These are phyloP conservation scores for Peromyscus nudipes DNA, from an alignment of 2,797 vertebrate genomes.

Conservation along the genomic window DNA sequence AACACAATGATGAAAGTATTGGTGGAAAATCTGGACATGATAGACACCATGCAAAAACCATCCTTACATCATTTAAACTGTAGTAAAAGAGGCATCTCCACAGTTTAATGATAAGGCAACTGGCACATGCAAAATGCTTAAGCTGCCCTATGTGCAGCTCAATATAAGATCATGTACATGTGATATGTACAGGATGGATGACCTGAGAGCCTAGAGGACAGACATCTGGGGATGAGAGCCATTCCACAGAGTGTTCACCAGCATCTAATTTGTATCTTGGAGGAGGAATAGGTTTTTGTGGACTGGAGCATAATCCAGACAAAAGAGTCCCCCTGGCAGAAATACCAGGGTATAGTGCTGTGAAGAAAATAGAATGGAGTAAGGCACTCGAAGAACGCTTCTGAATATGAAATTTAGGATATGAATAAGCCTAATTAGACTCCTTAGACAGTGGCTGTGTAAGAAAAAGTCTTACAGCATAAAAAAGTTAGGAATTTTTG, in stretches of 20 bases:
- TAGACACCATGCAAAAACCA: background rate
- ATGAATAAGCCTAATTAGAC: background rate
- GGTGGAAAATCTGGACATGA: background rate
- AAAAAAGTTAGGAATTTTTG: background rate
- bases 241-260: background rate
- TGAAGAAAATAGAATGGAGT: background rate
- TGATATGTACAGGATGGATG: background rate
- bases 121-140: background rate
- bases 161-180: background rate
- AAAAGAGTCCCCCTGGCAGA: background rate
- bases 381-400: background rate
- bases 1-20: background rate
- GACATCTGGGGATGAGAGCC: background rate
- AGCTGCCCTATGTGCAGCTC: background rate
- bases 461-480: background rate
- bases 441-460: background rate
- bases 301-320: background rate
- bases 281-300: background rate
- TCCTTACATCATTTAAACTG: conserved; percentile 3
- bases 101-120: background rate
- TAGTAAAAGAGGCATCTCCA: background rate
- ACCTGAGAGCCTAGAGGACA: background rate
- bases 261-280: background rate
- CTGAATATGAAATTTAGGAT: background rate
- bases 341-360: background rate